These are phyloP conservation scores for Phyllotreta striolata DNA, from an alignment of 2,888 invertebrate genomes.

Conservation along the genomic window DNA sequence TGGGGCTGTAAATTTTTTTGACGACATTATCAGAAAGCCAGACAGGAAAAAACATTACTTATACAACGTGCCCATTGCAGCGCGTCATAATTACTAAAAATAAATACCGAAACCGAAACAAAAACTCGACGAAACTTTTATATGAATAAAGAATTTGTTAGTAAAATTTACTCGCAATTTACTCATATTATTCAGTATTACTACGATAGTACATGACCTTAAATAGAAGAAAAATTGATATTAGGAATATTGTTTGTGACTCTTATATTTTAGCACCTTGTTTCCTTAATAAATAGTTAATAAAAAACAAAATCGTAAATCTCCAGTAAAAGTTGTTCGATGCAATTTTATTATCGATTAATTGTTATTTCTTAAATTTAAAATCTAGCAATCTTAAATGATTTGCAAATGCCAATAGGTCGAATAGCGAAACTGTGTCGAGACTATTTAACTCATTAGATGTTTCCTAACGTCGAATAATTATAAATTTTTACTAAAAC, in stretches of 20 bases:
- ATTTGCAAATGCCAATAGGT: constrained; percentile 13
- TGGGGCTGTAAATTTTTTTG: constrained; percentile 35
- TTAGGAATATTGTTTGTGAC: too few relatives aligned
- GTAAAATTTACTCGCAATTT: not conserved
- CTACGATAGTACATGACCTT: too few relatives aligned
- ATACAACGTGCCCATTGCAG: constrained; percentile 15
- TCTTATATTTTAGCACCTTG: too few relatives aligned
- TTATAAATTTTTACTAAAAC: constrained; percentile 15
- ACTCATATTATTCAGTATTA: too few relatives aligned
- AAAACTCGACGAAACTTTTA: too few relatives aligned
- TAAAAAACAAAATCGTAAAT: too few relatives aligned
- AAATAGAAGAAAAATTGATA: too few relatives aligned
- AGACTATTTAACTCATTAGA: constrained; percentile 1
- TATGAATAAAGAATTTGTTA: constrained; percentile 5
- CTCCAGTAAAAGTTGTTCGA: too few relatives aligned
- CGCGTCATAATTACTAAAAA: constrained; percentile 21
- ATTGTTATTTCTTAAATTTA: too few relatives aligned
- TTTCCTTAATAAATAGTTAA: too few relatives aligned
- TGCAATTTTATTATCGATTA: too few relatives aligned
- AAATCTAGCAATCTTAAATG: not conserved
- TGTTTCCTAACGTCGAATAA: constrained; percentile 13
- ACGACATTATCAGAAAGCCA: constrained; percentile 26
- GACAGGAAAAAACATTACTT: constrained; percentile 28
- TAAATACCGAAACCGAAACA: not conserved
- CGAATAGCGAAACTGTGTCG: constrained; percentile 10